Percentiles rank a stretch among this genome's conserved stretches.
phyloP scores from a whole-genome alignment of 2,888 invertebrate species.

The Hetaerina titia region DNA sequence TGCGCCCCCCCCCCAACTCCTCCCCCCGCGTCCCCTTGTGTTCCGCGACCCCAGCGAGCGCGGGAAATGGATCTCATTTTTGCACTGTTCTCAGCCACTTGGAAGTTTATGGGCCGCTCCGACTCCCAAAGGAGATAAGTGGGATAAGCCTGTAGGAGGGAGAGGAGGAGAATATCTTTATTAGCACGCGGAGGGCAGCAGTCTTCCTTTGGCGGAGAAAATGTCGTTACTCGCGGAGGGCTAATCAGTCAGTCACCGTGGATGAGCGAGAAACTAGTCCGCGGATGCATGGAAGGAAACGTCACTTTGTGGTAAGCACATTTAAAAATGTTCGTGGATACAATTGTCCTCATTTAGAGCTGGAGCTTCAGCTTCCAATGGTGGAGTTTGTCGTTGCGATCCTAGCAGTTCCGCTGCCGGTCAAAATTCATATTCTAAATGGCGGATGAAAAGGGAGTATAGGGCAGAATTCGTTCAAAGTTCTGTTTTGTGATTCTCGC shows the following conservation, averaged over 20 bases:
- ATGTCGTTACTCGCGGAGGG: neutral
- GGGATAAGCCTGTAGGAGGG: neutral
- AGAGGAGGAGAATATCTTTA: neutral
- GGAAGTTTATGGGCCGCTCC: slow-evolving; percentile 38
- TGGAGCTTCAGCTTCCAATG: too few species aligned
- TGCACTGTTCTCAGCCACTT: neutral
- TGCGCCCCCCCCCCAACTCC: neutral
- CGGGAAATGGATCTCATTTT: slow-evolving; percentile 56
- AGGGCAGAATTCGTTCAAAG: too few species aligned
- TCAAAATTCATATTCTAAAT: too few species aligned
- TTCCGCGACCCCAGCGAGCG: neutral
- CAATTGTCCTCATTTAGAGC: too few species aligned
- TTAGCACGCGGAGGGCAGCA: neutral
- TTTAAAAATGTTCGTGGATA: too few species aligned
- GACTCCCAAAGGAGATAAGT: neutral
- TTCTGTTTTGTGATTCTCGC: too few species aligned
- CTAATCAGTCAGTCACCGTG: neutral
- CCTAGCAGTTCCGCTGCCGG: too few species aligned
- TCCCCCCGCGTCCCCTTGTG: too few species aligned
- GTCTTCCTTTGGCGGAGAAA: neutral
- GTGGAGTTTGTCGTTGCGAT: too few species aligned
- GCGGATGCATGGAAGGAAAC: neutral
- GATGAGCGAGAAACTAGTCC: neutral
- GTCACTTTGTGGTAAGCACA: neutral
- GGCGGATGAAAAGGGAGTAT: too few species aligned